Evolutionary conservation across 2,113 vertebrate species (phyloP), one percentile per base, ranked within the genome.

Genomic region (Hemicordylus capensis): DNA sequence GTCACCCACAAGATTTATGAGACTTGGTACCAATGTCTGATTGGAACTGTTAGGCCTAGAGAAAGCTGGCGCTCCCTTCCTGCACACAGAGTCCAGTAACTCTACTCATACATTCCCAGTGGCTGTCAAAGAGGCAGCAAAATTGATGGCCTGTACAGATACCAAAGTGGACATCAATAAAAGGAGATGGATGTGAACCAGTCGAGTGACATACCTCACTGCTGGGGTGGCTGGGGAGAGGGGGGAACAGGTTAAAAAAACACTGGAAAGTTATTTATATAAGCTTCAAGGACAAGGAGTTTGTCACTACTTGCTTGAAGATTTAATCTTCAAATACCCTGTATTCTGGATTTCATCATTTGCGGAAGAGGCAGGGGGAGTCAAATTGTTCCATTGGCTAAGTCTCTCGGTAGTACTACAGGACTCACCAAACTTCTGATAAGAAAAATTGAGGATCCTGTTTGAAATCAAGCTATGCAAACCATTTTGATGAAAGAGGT

Each of bases 221-320:
- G 94, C 95, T 95, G 93, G 91, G 90, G 89, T 90, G 90, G 93
- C 92, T 66, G 90, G 93, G 89, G 91, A 93, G 90, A 88, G 87
- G 89, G 95, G 95, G 91, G 89, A 95, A 95, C 95, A 95, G 97
- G 97, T 98, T 98, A 98, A 96, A 97, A 98, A 97, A 98, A 98
- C 97, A 98, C 89, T 92, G 91, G 94, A 96, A 96, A 97, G 97
- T 98, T 99, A 98, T 98, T 98, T 98, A 98, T 97, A 95, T 94
- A 97, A 96, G 94, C 96, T 95, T 96, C 96, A 97, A 98, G 98
- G 97, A 96, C 97, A 97, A 95, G 93, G 92, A 92, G 94, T 97
- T 97, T 97, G 96, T 98, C 96, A 97, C 96, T 96, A 91, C 90
- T 94, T 95, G 93, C 87, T 93, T 90, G 85, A 97, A 95, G 96